Conservation (phyloP, 2,888 invertebrate species). For the Ophraella communa region DNA sequence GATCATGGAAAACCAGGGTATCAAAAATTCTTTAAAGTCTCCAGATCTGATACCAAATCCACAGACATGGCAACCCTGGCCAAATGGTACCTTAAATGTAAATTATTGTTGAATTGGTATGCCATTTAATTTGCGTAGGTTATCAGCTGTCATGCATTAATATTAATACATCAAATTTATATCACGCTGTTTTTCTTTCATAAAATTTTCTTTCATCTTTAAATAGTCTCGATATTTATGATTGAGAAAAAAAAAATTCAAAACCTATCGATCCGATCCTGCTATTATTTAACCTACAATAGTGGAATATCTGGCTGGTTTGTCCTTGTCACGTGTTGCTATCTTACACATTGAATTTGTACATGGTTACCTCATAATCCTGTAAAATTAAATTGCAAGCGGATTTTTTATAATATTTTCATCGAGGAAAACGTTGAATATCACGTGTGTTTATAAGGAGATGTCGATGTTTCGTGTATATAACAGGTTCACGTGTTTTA, state of each 20-base stretch:
- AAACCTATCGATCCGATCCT: conserved; percentile 23
- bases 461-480: conserved; percentile 2
- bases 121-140: no score
- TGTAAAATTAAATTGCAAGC: not conserved
- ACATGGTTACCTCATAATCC: conserved; percentile 10
- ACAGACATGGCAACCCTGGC: no score
- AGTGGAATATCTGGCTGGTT: conserved; percentile 14
- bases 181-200: no score
- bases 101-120: no score
- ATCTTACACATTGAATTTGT: conserved; percentile 19
- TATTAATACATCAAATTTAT: no score
- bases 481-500: conserved; percentile 3
- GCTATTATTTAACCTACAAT: conserved; percentile 18
- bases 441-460: conserved; percentile 17
- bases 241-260: conserved; percentile 8
- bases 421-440: conserved; percentile 12
- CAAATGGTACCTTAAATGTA: no score
- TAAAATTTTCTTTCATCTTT: no score
- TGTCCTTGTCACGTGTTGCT: conserved; percentile 28
- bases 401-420: conserved; percentile 3
- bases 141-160: no score
- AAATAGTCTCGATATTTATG: conserved; percentile 13
- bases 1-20: no score
- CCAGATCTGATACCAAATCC: no score
- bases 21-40: no score